A percentile compares a stretch with the other conserved stretches of the same genome.
These are phyloP conservation scores for Lepisosteus osseus DNA, from an alignment of 2,113 vertebrate genomes.

Conservation along the genomic window DNA sequence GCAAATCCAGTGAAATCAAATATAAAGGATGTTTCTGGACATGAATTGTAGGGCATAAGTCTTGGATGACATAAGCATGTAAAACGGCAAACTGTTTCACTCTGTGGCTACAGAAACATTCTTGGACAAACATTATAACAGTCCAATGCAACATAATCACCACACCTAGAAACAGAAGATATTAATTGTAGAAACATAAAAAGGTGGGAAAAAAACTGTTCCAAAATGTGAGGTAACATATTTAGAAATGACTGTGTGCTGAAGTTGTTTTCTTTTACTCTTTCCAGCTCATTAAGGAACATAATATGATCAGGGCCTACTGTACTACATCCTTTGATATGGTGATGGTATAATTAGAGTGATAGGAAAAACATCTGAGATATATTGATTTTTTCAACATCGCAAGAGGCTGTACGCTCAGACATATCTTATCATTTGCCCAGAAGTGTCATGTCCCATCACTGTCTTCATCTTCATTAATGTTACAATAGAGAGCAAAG, in stretches of 20 bases:
- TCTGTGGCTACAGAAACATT: background rate
- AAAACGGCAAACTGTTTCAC: constrained; percentile 4
- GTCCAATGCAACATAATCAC: background rate
- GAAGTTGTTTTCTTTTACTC: no score
- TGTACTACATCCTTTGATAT: no score
- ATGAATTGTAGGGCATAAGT: background rate
- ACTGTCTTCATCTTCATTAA: background rate
- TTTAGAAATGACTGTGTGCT: no score
- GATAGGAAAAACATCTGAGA: no score
- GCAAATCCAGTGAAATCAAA: background rate
- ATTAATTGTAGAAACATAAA: background rate
- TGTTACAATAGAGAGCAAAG: no score
- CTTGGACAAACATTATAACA: background rate
- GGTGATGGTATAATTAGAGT: no score
- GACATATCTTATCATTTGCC: background rate
- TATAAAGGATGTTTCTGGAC: background rate
- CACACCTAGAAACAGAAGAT: background rate
- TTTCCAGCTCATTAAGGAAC: no score
- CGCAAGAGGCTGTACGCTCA: no score
- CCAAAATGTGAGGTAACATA: no score
- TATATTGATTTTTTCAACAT: no score
- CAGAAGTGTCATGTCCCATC: no score
- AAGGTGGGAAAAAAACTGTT: background rate
- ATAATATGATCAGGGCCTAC: no score
- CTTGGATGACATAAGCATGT: background rate